Evolutionary conservation across 2,797 vertebrate species (phyloP).

Genomic region (Xenopus petersii): DNA sequence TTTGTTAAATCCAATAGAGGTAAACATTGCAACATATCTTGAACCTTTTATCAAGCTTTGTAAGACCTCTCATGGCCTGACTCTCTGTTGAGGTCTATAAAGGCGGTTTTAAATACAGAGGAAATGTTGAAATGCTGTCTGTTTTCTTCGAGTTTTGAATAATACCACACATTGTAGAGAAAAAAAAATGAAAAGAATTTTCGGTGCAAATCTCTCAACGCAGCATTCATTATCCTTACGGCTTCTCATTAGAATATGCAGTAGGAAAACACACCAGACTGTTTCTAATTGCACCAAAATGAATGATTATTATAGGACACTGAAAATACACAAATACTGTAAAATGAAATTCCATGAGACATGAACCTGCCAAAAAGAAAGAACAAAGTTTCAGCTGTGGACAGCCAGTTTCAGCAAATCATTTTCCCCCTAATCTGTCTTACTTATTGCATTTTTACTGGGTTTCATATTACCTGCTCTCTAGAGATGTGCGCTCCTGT

Average conservation of each 20-base stretch:
- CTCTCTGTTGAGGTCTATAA: too few species aligned
- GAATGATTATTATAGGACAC: not conserved
- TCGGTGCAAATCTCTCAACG: not conserved
- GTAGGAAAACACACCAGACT: not conserved
- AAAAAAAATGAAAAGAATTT: not conserved
- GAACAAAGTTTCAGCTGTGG: not conserved
- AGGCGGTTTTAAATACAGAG: too few species aligned
- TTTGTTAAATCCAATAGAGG: too few species aligned
- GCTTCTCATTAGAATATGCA: not conserved
- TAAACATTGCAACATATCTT: too few species aligned
- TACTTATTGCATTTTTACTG: too few species aligned
- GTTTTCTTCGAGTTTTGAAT: not conserved
- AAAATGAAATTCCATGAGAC: not conserved
- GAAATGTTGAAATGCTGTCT: too few species aligned
- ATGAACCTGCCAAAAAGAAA: not conserved
- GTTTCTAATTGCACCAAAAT: constrained; percentile 7
- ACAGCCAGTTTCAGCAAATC: not conserved
- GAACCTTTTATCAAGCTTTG: too few species aligned
- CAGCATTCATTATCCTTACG: not conserved
- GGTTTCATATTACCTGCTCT: not conserved
- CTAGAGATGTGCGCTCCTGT: too few species aligned
- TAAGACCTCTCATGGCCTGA: too few species aligned
- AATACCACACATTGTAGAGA: not conserved
- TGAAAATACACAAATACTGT: not conserved
- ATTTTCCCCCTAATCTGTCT: not conserved